These are phyloP conservation scores for Andrena marginata DNA, from an alignment of 2,888 invertebrate genomes.

Conservation along the genomic window DNA sequence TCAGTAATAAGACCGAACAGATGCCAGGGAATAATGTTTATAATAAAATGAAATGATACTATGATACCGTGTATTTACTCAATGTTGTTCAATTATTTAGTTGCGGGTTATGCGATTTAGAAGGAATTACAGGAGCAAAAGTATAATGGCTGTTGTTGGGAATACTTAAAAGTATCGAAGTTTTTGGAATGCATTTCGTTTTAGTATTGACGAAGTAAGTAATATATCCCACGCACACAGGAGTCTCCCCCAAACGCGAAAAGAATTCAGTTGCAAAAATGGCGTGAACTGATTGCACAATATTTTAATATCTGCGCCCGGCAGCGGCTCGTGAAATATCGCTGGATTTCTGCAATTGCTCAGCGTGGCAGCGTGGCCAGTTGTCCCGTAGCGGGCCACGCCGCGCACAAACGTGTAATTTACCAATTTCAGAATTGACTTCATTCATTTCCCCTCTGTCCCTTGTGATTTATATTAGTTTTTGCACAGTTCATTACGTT, in stretches of 20 bases:
- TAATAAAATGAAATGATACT: too few relatives aligned
- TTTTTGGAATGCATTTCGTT: too few relatives aligned
- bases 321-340: slow-evolving; percentile 11
- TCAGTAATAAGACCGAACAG: too few relatives aligned
- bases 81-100: too few relatives aligned
- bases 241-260: not conserved
- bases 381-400: not conserved
- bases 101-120: too few relatives aligned
- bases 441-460: not conserved
- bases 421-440: slow-evolving; percentile 26
- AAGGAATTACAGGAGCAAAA: too few relatives aligned
- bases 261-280: not conserved
- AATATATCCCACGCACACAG: not conserved
- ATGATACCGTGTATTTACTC: too few relatives aligned
- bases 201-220: too few relatives aligned
- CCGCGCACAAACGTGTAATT: slow-evolving; percentile 24
- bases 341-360: not conserved
- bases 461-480: slow-evolving; percentile 22
- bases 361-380: slow-evolving; percentile 6
- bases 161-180: too few relatives aligned
- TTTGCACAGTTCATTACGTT: not conserved
- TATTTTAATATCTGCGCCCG: slow-evolving; percentile 1
- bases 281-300: not conserved
- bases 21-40: too few relatives aligned
- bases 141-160: too few relatives aligned